phyloP scores from a whole-genome alignment of 2,797 vertebrate genomes.

The Sebastes itinus region DNA sequence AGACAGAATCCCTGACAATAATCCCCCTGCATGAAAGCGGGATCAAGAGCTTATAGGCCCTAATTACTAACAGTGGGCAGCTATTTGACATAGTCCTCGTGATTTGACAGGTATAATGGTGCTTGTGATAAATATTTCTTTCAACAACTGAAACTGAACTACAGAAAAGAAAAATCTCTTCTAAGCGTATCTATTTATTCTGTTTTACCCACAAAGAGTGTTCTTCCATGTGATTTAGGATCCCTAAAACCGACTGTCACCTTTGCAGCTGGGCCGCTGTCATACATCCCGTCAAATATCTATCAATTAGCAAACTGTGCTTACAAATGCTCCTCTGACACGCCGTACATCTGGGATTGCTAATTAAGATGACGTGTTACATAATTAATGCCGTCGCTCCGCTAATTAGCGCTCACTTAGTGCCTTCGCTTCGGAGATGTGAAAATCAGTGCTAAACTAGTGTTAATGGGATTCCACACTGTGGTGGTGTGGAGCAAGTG shows the following conservation, averaged over 20 bases:
- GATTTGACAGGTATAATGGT: constrained; percentile 35
- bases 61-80: constrained; percentile 73
- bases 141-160: background rate
- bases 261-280: constrained; percentile 32
- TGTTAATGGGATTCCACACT: constrained; percentile 55
- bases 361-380: constrained; percentile 83
- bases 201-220: background rate
- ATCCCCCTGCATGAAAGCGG: constrained; percentile 78
- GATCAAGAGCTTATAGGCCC: constrained; percentile 73
- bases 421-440: constrained; percentile 63
- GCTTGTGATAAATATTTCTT: constrained; percentile 21
- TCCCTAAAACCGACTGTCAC: constrained; percentile 29
- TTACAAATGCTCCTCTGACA: constrained; percentile 76
- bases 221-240: background rate
- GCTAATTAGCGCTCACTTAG: constrained; percentile 83
- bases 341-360: constrained; percentile 74
- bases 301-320: constrained; percentile 79
- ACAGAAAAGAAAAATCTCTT: background rate
- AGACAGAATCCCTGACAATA: constrained; percentile 70
- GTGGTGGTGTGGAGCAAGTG: background rate
- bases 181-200: background rate
- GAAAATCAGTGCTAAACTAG: constrained; percentile 70
- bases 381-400: constrained; percentile 80
- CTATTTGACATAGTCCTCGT: constrained; percentile 41
- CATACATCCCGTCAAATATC: constrained; percentile 63